Base-by-base conservation (phyloP, 37 sponge, comb jelly and placozoan species). In the Spongilla lacustris region DNA sequence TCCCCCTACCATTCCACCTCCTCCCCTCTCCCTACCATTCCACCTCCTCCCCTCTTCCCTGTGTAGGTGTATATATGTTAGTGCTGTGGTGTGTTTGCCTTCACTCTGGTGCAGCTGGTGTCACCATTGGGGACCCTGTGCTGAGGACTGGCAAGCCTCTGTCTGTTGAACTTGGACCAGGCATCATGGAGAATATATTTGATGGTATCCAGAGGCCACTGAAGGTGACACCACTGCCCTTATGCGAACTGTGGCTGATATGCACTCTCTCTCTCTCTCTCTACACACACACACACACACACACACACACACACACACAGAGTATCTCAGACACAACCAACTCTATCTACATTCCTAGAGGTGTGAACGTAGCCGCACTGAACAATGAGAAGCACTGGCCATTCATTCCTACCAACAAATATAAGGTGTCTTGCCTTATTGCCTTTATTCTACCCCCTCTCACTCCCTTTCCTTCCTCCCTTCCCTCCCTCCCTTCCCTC, bases 101-200 rank as follows among this genome's bases (percentile, higher is more conserved):
- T 92, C 58, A 92, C 90, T 67, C 0, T 17, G 25, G 78, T 26
- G 5, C 49, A 95, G 96, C 97, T 87, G 99, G 99, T 69, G 99
- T 98, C 26, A 93, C 93, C 36, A 83, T 97, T 78, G 99, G 99
- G 24, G 99, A 98, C 80, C 99, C 99, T 36, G 99, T 98, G 69
- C 79, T 93, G 17, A 78, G 99, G 50, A 98, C 99, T 30, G 97
- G 99, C 9, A 98, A 98, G 82, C 99, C 99, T 58, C 86, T 98
- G n/a, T 98, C 99, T 36, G 99, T 98, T n/a, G 97, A 98, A 78
- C 91, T 98, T 46, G 99, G 96, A 29, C 99, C 99, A 37, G 99
- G 98, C 30, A 96, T 98, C 29, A 91, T 98, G 95, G 96, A 88
- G 50, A 96, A 91, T 73, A 98, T 98, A 71, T 98, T 93, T 84